phyloP scores from a whole-genome alignment of 2,888 invertebrate genomes.

The Cremastinae sp. region DNA sequence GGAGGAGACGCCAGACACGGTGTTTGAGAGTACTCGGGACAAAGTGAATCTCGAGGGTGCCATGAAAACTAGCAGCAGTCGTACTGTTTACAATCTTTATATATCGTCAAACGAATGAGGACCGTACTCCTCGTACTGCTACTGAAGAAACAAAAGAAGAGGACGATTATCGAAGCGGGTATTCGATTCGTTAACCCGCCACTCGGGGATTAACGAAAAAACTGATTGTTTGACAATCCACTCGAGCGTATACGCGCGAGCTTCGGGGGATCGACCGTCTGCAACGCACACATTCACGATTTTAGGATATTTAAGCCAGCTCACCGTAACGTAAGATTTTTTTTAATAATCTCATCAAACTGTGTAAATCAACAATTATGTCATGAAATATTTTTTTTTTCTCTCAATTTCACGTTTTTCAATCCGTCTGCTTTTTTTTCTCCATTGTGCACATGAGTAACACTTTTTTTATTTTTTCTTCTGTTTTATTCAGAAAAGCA shows the following conservation, averaged over 20 bases:
- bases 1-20: constrained; percentile 47
- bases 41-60: constrained; percentile 67
- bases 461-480: constrained; percentile 34
- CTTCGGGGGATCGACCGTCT: constrained; percentile 14
- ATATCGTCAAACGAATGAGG: constrained; percentile 61
- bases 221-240: constrained; percentile 30
- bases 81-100: constrained; percentile 71
- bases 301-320: constrained; percentile 24
- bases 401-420: not conserved
- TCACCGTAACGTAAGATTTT: constrained; percentile 56
- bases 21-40: constrained; percentile 50
- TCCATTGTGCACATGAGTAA: not conserved
- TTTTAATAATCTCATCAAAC: not conserved
- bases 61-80: constrained; percentile 70
- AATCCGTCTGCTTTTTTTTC: not conserved
- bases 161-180: not conserved
- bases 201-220: constrained; percentile 21
- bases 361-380: not conserved
- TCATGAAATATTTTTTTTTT: not conserved
- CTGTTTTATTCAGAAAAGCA: constrained; percentile 63
- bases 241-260: constrained; percentile 19
- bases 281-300: constrained; percentile 39
- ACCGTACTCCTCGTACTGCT: constrained; percentile 19
- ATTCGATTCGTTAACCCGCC: constrained; percentile 1
- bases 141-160: constrained; percentile 16